Conservation (phyloP, 2,113 vertebrate species). For the Protobothrops flavoviridis region DNA sequence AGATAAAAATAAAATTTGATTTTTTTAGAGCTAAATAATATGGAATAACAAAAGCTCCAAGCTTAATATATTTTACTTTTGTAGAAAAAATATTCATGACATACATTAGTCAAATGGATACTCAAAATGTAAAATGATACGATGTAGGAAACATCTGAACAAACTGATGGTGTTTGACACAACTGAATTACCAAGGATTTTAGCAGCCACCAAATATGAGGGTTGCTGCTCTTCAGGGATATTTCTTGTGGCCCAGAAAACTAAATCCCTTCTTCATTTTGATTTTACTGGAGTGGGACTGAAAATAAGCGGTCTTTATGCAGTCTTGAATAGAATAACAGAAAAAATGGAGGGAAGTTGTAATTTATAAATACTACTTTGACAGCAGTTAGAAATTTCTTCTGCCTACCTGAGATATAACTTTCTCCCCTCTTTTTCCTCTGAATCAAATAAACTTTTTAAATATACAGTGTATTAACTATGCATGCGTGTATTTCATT, state of each 20-base stretch:
- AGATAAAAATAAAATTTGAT: constrained; percentile 50
- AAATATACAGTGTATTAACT: background rate
- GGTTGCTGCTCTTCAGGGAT: constrained; percentile 45
- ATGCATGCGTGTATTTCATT: background rate
- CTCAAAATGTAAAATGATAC: constrained; percentile 36
- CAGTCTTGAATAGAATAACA: background rate
- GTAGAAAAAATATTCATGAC: constrained; percentile 2
- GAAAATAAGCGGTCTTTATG: background rate
- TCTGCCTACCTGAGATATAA: background rate
- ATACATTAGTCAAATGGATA: constrained; percentile 19
- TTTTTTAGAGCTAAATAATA: background rate
- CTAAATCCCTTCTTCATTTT: background rate
- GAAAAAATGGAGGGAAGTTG: background rate
- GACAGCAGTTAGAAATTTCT: background rate
- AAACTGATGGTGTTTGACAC: constrained; percentile 38
- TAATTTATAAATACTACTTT: background rate
- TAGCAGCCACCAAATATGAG: constrained; percentile 59
- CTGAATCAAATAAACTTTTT: background rate
- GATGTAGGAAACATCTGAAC: constrained; percentile 41
- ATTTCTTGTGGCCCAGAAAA: constrained; percentile 59
- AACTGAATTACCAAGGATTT: constrained; percentile 35
- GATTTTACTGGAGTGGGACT: background rate
- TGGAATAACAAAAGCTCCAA: constrained; percentile 31
- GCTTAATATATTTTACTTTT: constrained; percentile 45
- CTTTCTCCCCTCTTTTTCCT: background rate